Conservation (phyloP, 2,113 vertebrate species). For the Coreoperca whiteheadi region DNA sequence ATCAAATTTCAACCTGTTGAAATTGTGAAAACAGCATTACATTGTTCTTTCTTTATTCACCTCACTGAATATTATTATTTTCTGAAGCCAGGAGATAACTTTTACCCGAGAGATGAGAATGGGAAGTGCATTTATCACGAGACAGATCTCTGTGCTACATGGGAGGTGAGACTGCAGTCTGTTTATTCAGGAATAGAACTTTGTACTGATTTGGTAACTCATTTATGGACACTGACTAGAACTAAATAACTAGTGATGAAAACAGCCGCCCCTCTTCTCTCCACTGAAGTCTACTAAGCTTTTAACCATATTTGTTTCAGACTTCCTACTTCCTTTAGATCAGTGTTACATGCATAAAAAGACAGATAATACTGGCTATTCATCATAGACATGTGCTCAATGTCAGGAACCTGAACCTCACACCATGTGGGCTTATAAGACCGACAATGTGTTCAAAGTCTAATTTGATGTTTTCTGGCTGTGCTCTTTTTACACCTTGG, state of each 20-base stretch:
- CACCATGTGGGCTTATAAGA: not conserved
- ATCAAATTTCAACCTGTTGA: not conserved
- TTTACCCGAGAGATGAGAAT: slow-evolving; percentile 88
- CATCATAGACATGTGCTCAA: not conserved
- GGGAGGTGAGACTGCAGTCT: slow-evolving; percentile 89
- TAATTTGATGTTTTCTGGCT: not conserved
- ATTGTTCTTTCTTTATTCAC: not conserved
- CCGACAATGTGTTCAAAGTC: slow-evolving; percentile 1
- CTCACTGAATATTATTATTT: slow-evolving; percentile 22
- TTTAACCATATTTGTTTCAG: not conserved
- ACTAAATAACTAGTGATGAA: not conserved
- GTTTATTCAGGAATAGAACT: not conserved
- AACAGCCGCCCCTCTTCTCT: not conserved
- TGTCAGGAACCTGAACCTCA: not conserved
- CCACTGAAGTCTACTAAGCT: not conserved
- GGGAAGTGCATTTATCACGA: slow-evolving; percentile 88
- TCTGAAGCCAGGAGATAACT: slow-evolving; percentile 89
- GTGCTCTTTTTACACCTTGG: not conserved
- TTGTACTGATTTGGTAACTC: not conserved
- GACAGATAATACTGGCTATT: no score
- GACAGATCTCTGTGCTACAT: slow-evolving; percentile 90
- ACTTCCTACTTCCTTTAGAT: not conserved
- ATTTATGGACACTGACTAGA: not conserved
- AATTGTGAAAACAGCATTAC: not conserved
- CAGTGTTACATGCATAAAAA: not conserved